These are phyloP conservation scores for Hippocampus kuda DNA, from an alignment of 2,797 vertebrate genomes.

Conservation along the genomic window DNA sequence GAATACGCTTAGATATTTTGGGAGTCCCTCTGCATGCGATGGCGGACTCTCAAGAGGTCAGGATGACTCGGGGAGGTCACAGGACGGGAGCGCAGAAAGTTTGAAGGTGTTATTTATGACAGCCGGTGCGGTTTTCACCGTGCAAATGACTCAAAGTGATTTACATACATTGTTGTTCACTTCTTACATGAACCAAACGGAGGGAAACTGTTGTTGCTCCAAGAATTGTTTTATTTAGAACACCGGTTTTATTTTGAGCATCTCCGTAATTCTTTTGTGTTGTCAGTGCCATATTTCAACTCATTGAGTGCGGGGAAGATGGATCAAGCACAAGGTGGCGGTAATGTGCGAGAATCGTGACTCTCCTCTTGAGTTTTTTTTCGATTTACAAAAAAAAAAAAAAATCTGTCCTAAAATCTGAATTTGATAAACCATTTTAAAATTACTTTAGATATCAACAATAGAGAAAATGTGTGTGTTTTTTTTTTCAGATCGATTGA, in stretches of 20 bases:
- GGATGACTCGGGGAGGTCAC: conserved; percentile 33
- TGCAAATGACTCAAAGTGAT: not conserved
- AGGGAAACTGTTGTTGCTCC: not conserved
- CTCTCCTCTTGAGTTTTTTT: not conserved
- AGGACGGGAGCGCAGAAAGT: conserved; percentile 42
- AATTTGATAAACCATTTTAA: not conserved
- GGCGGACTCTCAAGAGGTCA: conserved; percentile 47
- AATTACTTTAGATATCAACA: not conserved
- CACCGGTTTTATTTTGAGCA: too few species aligned
- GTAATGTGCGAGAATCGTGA: not conserved
- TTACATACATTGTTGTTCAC: not conserved
- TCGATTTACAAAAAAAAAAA: not conserved
- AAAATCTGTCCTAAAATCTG: not conserved
- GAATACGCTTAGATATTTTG: conserved; percentile 76
- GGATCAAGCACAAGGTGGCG: not conserved
- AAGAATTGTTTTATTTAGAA: too few species aligned
- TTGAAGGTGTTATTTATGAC: not conserved
- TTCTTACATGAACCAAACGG: too few species aligned
- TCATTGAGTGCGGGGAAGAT: not conserved
- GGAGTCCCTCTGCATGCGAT: conserved; percentile 52
- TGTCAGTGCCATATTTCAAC: not conserved
- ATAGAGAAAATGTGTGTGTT: not conserved
- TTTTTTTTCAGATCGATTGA: not conserved
- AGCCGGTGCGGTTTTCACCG: not conserved
- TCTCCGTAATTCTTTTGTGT: too few species aligned